Percentiles rank a stretch among this genome's conserved stretches.
phyloP scores from a whole-genome alignment of 2,888 invertebrate genomes.

The Hirtodrosophila duncani region DNA sequence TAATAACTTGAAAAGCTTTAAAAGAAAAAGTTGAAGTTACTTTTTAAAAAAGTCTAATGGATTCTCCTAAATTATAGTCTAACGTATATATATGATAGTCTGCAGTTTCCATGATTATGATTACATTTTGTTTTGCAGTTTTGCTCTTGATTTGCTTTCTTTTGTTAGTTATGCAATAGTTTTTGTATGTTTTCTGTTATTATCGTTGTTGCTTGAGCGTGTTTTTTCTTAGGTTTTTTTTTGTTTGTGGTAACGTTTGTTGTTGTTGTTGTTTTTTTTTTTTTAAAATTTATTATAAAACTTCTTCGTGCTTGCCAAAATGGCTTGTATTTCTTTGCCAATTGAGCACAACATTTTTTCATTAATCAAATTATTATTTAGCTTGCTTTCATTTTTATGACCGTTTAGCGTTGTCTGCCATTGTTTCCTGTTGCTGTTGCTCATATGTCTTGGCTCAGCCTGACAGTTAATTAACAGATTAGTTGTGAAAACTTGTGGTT shows the following conservation, averaged over 20 bases:
- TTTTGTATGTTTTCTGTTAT: constrained; percentile 9
- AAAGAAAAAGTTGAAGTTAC: too few species aligned
- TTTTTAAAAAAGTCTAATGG: too few species aligned
- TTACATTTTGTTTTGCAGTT: constrained; percentile 46
- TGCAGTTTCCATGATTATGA: too few species aligned
- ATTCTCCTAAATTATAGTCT: too few species aligned
- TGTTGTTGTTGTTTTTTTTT: constrained; percentile 38
- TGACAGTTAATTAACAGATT: constrained; percentile 69
- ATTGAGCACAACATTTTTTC: constrained; percentile 68
- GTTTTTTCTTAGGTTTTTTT: constrained; percentile 30
- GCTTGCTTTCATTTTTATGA: constrained; percentile 14
- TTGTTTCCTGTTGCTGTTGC: constrained; percentile 26
- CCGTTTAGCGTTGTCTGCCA: constrained; percentile 20
- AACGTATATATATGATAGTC: too few species aligned
- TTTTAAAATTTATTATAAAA: constrained; percentile 38
- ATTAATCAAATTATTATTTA: constrained; percentile 70
- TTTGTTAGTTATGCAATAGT: constrained; percentile 61
- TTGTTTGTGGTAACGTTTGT: constrained; percentile 40
- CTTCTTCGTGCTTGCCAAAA: background rate
- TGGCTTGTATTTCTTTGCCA: constrained; percentile 33
- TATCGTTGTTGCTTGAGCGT: background rate
- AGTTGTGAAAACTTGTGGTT: constrained; percentile 59
- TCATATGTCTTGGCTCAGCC: constrained; percentile 36
- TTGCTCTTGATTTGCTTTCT: constrained; percentile 63
- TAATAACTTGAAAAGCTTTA: too few species aligned